phyloP scores from a whole-genome alignment of 1,140 invertebrate species.

The Archivesica marissinica region DNA sequence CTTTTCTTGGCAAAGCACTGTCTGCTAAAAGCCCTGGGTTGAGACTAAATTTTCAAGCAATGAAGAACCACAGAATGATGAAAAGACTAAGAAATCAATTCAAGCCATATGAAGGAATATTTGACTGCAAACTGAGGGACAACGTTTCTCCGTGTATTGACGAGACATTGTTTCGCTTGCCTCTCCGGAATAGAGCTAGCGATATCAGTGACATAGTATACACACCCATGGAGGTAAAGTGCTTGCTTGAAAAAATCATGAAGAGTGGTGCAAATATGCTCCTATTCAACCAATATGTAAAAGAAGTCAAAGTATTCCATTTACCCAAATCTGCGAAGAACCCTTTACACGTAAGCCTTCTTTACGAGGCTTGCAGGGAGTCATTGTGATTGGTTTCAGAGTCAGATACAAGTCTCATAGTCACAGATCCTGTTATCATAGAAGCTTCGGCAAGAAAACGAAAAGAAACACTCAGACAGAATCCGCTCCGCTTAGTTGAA shows the following conservation, averaged over 20 bases:
- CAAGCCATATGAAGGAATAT: conserved; percentile 70
- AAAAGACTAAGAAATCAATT: conserved; percentile 38
- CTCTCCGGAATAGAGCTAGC: conserved; percentile 72
- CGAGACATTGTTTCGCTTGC: conserved; percentile 78
- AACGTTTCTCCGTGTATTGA: conserved; percentile 11
- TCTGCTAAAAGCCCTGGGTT: conserved; percentile 64
- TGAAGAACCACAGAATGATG: conserved; percentile 52
- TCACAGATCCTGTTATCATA: conserved; percentile 60
- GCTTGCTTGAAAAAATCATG: conserved; percentile 68
- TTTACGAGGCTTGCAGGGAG: conserved; percentile 63
- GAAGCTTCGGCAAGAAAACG: background rate
- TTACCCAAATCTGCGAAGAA: conserved; percentile 48
- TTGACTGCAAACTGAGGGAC: conserved; percentile 66
- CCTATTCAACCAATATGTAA: conserved; percentile 76
- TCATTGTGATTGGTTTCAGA: conserved; percentile 80
- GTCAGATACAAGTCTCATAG: conserved; percentile 71
- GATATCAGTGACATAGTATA: conserved; percentile 75
- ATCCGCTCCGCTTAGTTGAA: background rate
- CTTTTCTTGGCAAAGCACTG: conserved; percentile 63
- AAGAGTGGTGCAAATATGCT: conserved; percentile 66
- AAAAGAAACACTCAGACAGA: background rate
- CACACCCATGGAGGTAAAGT: conserved; percentile 63
- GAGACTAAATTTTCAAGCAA: conserved; percentile 60
- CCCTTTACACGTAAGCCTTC: conserved; percentile 67
- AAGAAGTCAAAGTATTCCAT: conserved; percentile 68